Conservation (phyloP, 2,888 invertebrate genomes). For the Apotomis capreana region DNA sequence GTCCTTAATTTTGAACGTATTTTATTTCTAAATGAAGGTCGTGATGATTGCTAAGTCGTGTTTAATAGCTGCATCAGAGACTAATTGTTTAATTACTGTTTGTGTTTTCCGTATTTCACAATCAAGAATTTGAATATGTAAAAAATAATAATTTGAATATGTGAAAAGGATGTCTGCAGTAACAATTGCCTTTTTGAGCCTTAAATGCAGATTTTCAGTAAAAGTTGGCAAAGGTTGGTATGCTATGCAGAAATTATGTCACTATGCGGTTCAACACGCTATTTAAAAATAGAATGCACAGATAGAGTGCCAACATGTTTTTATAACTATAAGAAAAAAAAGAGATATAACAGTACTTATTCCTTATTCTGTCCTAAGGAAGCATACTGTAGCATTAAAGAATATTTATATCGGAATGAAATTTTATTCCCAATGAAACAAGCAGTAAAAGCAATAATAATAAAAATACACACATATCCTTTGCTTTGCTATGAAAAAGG, state of each 20-base stretch:
- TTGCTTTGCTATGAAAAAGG: constrained; percentile 22
- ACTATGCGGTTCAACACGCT: not conserved
- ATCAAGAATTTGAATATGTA: not conserved
- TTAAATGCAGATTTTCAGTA: not conserved
- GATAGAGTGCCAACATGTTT: not conserved
- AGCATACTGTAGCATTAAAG: not conserved
- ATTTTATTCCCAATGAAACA: constrained; percentile 8
- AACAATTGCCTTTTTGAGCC: not conserved
- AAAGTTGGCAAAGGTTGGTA: not conserved
- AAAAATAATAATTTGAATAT: no score
- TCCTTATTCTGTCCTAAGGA: not conserved
- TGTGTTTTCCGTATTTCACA: constrained; percentile 5
- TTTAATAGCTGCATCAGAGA: constrained; percentile 9
- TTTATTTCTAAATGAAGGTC: constrained; percentile 19
- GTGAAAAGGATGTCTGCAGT: not conserved
- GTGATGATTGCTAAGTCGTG: constrained; percentile 17
- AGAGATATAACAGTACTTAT: not conserved
- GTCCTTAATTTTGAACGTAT: constrained; percentile 13
- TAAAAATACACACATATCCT: not conserved
- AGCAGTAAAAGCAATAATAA: constrained; percentile 20
- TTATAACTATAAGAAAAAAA: not conserved
- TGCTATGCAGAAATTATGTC: not conserved
- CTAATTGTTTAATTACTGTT: not conserved
- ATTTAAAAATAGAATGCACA: not conserved
- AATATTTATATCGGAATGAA: constrained; percentile 1